Base-by-base conservation (phyloP, 1,140 invertebrate genomes). In the Maniola jurtina region DNA sequence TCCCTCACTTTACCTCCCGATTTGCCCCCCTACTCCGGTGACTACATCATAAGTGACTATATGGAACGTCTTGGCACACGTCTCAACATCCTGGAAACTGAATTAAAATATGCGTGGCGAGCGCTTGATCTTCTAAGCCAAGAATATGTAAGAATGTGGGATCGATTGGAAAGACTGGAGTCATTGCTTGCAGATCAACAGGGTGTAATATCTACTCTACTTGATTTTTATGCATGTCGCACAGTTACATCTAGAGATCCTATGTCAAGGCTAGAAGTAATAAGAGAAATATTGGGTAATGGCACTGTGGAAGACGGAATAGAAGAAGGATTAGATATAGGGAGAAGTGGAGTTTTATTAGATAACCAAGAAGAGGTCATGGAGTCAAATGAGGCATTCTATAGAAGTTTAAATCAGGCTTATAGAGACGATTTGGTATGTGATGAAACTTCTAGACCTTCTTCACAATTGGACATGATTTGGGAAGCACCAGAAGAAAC, bases 101-200 rank as follows among this genome's bases (percentile, higher is more conserved):
- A 98, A 86, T 91, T 98, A 15, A 95, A 96, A 71, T 97, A 97
- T 80, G 97, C 97, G 0, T 98, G 97, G 97, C 93, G 96, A 68
- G 96, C 97, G 2, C 89, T 98, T 60, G 97, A 98, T 82, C 92
- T 98, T 42, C 93, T 98, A 6, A 97, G 96, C 15, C 96, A 96
- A 75, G 97, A 98, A 83, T 98, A 98, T 77, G 95, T 97, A 13
- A 96, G 97, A 81, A 98, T 98, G 95, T 98, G 97, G 97, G 95
- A 97, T 81, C 92, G 96, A 60, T 92, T 98, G 54, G 97, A 98
- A 79, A 97, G 97, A 86, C 89, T 98, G n/a, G 97, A 98, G 85
- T 94, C 95, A 45, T 92, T 98, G 50, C 92, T 98, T 0, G 95
- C 95, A 77, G 96, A 98, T 80, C 97, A 98, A 86, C 97, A 98